These are phyloP conservation scores for Centrocercus urophasianus DNA, from an alignment of 2,113 vertebrate species.

Conservation along the genomic window DNA sequence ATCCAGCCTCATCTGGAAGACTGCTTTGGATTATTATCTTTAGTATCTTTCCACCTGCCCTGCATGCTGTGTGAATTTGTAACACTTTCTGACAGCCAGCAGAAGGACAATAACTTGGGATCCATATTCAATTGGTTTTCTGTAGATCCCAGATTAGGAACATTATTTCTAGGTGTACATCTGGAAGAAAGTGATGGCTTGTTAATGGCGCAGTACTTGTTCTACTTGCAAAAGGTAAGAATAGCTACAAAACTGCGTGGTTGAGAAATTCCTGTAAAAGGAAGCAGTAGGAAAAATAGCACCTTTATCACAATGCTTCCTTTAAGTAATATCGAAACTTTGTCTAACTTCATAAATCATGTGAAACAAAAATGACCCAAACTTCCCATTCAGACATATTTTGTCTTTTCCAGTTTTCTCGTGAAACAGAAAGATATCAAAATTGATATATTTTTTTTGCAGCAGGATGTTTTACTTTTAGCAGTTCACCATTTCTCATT, in stretches of 20 bases:
- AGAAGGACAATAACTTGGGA: background rate
- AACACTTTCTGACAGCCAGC: background rate
- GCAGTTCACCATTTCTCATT: background rate
- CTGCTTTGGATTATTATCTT: background rate
- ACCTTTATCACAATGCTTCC: background rate
- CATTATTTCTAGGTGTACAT: background rate
- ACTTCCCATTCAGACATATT: background rate
- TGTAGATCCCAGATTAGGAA: background rate
- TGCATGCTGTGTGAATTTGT: background rate
- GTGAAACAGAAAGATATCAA: background rate
- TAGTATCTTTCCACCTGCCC: background rate
- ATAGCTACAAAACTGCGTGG: accelerated
- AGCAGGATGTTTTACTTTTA: background rate
- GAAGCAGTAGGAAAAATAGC: background rate
- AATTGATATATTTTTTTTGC: background rate
- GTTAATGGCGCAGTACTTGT: background rate
- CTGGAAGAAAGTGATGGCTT: background rate
- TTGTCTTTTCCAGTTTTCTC: background rate
- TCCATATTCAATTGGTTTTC: background rate
- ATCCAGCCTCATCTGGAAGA: accelerated
- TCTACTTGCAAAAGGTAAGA: background rate
- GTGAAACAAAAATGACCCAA: background rate
- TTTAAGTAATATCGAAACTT: background rate
- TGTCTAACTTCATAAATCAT: background rate
- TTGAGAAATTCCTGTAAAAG: background rate